A percentile compares a stretch with the other conserved stretches of the same genome.
Conservation (phyloP, 2,113 vertebrate species). For the Tautogolabrus adspersus region DNA sequence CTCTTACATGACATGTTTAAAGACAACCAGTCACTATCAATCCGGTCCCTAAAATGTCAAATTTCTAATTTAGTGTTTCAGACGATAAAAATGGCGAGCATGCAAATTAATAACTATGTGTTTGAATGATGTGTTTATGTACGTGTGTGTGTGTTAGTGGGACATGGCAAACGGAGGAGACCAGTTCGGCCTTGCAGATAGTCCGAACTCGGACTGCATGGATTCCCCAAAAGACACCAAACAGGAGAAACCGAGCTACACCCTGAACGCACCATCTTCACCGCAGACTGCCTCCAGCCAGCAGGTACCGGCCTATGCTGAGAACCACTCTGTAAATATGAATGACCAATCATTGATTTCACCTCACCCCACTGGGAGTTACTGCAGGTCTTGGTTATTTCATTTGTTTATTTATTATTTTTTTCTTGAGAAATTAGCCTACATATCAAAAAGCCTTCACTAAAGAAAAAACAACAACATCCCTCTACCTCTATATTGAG, state of each 20-base stretch:
- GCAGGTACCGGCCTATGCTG: conserved; percentile 81
- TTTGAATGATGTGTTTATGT: conserved; percentile 30
- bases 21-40: neutral
- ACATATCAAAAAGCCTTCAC: neutral
- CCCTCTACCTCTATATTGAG: too few relatives aligned
- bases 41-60: neutral
- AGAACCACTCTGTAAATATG: conserved; percentile 3
- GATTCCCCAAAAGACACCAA: conserved; percentile 89
- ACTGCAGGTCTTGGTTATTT: too few relatives aligned
- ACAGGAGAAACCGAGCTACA: conserved; percentile 81
- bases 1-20: neutral
- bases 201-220: conserved; percentile 87
- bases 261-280: conserved; percentile 85
- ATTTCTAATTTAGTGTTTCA: neutral
- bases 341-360: too few relatives aligned
- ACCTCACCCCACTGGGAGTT: too few relatives aligned
- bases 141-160: conserved; percentile 48
- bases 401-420: too few relatives aligned
- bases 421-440: neutral
- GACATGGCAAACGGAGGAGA: conserved; percentile 93
- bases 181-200: conserved; percentile 88
- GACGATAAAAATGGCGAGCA: neutral
- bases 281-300: conserved; percentile 90
- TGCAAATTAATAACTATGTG: neutral
- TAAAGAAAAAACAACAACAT: too few relatives aligned